phyloP scores from a whole-genome alignment of 2,113 vertebrate species.

The Brachypodius melanocephalos region DNA sequence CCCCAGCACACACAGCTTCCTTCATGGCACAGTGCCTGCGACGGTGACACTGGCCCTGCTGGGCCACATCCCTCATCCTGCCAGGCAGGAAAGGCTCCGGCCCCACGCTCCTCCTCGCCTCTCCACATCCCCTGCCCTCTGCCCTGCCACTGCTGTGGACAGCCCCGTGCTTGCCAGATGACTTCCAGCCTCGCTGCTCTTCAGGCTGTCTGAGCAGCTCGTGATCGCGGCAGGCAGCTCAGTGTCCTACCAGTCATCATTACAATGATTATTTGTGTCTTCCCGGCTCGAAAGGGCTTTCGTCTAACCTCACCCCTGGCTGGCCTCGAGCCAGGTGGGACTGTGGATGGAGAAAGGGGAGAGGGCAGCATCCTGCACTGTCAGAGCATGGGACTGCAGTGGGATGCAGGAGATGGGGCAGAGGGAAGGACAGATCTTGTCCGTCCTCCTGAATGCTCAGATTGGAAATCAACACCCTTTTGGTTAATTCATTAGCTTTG shows the following conservation, averaged over 20 bases:
- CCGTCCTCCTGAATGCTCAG: not conserved
- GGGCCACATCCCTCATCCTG: conserved; percentile 24
- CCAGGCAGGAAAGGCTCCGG: not conserved
- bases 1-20: not conserved
- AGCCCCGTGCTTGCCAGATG: not conserved
- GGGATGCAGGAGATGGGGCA: not conserved
- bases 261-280: not conserved
- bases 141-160: not conserved
- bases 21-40: not conserved
- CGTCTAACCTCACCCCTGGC: not conserved
- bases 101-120: not conserved
- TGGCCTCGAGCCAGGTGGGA: not conserved
- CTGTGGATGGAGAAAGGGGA: rapidly evolving
- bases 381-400: not conserved
- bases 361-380: not conserved
- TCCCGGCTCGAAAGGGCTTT: not conserved
- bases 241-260: not conserved
- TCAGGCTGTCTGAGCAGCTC: not conserved
- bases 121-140: not conserved
- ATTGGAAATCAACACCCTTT: not conserved
- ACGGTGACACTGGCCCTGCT: not conserved
- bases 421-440: not conserved
- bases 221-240: not conserved
- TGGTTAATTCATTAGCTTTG: conserved; percentile 35
- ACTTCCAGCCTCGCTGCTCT: not conserved